Evolutionary conservation across 1,140 invertebrate species (phyloP), one percentile per base, ranked within the genome.

Genomic region (Solenopsis fugax): DNA sequence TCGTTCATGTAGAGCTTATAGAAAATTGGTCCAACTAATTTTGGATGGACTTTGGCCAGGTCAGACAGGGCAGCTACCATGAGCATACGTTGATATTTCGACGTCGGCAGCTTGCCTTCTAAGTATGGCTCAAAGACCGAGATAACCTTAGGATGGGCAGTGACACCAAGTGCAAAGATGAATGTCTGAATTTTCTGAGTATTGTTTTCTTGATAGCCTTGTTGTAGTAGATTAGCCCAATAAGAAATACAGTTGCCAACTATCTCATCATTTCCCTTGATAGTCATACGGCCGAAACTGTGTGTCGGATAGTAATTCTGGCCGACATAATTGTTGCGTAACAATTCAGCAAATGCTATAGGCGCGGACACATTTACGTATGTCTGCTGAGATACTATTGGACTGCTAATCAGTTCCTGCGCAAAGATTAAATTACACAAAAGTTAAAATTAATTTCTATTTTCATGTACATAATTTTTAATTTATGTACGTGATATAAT

Each of bases 1-100:
- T 94, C 94, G 92, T 97, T 97, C 86, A 96, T 95, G 87, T 97
- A 96, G 81, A 97, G 10, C 13, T 69, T 69, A 12, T 50, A 69
- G 12, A 48, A 29, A 50, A 69, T 50, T 5, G 65, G 41, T 24
- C 45, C 21, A 69, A 69, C 13, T 18, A 69, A 50, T 69, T 50
- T 24, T 12, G 65, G 65, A 24, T 69, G 4, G 0, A 0, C 0
- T 50, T 0, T 24, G 41, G 12, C 5, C 7, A 69, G 13, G 0
- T 0, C 24, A 4, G 4, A 0, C 65, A 69, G 7, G 0, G 21
- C 13, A 9, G 65, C 0, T 29, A 69, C 21, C 2, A 69, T 69
- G 21, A 69, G 21, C 2, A 24, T 16, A 29, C 65, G 65, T 29
- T 69, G 21, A 3, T 24, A 69, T 9, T 69, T 48, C 41, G 65